Conservation (phyloP, 2,113 vertebrate genomes). For the Xenus cinereus region DNA sequence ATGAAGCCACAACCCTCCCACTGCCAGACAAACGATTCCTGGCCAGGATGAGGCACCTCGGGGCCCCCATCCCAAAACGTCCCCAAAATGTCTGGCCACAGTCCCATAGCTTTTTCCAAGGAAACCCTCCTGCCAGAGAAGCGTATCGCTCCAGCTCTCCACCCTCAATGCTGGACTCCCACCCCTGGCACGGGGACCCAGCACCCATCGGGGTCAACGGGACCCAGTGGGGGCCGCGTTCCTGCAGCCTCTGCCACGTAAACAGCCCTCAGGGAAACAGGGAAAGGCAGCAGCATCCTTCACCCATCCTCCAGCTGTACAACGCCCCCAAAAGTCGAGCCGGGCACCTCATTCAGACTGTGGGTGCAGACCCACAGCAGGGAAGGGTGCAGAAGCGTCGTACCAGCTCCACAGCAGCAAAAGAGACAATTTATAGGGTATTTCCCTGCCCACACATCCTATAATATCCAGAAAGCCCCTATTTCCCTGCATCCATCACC, state of each 20-base stretch:
- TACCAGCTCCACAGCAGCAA: accelerated
- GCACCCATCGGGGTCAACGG: accelerated
- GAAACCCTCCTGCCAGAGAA: neutral
- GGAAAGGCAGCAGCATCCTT: neutral
- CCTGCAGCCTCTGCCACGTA: neutral
- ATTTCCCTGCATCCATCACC: neutral
- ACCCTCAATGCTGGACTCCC: accelerated
- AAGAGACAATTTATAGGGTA: neutral
- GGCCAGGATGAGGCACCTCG: accelerated
- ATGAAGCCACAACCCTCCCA: neutral
- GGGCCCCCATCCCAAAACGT: neutral
- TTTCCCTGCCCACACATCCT: neutral
- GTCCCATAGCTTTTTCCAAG: neutral
- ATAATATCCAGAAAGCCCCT: neutral
- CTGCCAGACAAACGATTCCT: neutral
- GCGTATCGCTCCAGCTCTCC: accelerated
- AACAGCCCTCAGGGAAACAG: accelerated
- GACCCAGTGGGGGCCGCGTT: neutral
- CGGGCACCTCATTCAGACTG: accelerated
- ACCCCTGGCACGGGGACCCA: neutral
- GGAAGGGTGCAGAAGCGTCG: neutral
- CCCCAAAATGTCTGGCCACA: neutral
- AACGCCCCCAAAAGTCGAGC: accelerated
- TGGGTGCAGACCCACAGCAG: accelerated
- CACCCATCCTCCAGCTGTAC: neutral